These are phyloP conservation scores for Chiloscyllium plagiosum DNA, from an alignment of 2,113 vertebrate genomes.

Conservation along the genomic window DNA sequence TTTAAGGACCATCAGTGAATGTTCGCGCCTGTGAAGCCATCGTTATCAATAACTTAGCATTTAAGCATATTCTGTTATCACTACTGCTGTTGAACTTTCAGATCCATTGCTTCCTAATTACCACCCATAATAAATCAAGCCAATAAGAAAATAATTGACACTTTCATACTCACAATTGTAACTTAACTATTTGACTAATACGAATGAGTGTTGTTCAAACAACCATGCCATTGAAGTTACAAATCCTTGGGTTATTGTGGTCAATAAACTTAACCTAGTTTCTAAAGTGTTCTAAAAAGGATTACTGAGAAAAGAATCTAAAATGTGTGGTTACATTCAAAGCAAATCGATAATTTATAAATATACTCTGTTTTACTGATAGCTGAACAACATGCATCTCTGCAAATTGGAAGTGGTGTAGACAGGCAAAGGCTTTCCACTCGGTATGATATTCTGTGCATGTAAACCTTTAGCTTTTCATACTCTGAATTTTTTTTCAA, in stretches of 20 bases:
- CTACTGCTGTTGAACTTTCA: not conserved
- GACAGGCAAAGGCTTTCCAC: not conserved
- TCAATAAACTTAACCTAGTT: not conserved
- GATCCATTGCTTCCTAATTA: not conserved
- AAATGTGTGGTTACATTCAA: not conserved
- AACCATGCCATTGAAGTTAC: not conserved
- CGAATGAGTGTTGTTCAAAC: not conserved
- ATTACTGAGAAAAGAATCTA: not conserved
- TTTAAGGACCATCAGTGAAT: not conserved
- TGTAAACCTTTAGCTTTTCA: not conserved
- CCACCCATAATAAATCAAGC: not conserved
- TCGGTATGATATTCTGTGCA: not conserved
- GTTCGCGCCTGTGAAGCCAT: not conserved
- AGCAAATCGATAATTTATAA: not conserved
- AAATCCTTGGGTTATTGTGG: not conserved
- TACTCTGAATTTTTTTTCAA: not conserved
- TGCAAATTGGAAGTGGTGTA: not conserved
- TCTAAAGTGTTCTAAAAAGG: not conserved
- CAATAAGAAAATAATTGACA: not conserved
- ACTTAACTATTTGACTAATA: not conserved
- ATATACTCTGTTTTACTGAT: not conserved
- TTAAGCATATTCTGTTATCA: not conserved
- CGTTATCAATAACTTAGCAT: not conserved
- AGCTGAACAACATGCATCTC: not conserved
- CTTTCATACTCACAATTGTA: not conserved